Evolutionary conservation across 53 echinoderm and acorn worm species (phyloP).

Genomic region (Actinopyga echinites): DNA sequence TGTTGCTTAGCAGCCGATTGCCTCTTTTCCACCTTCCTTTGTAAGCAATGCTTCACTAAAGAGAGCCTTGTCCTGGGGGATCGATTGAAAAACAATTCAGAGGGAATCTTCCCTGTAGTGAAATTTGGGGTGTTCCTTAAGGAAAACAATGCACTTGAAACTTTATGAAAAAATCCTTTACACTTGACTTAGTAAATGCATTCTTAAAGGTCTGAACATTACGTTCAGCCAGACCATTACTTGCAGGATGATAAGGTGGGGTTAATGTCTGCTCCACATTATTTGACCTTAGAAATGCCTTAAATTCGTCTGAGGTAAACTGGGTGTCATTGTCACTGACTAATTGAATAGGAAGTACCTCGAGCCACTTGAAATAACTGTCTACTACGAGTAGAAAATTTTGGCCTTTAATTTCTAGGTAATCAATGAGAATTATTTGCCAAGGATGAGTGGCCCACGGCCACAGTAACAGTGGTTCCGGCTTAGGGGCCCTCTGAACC

Average conservation of each 20-base stretch:
- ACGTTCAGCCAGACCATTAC: background rate
- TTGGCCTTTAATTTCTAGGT: background rate
- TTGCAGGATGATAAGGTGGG: background rate
- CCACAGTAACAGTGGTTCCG: slow-evolving; percentile 18
- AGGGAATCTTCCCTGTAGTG: background rate
- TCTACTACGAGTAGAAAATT: background rate
- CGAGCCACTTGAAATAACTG: slow-evolving; percentile 16
- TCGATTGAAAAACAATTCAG: background rate
- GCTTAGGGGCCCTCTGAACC: background rate
- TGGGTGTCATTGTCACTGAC: background rate
- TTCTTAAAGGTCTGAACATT: background rate
- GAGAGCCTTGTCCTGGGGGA: background rate
- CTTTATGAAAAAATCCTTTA: background rate
- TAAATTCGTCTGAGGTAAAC: slow-evolving; percentile 25
- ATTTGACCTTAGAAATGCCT: background rate
- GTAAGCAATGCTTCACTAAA: background rate
- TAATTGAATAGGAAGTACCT: background rate
- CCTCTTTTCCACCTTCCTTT: background rate
- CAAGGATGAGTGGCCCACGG: slow-evolving; percentile 4
- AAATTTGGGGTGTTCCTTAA: background rate
- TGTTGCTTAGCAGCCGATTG: background rate
- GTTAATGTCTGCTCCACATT: slow-evolving; percentile 9
- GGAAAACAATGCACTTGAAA: background rate
- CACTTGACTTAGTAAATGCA: background rate
- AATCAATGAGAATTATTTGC: background rate